Conservation (phyloP, 2,113 vertebrate genomes). For the Sinocyclocheilus rhinocerous region DNA sequence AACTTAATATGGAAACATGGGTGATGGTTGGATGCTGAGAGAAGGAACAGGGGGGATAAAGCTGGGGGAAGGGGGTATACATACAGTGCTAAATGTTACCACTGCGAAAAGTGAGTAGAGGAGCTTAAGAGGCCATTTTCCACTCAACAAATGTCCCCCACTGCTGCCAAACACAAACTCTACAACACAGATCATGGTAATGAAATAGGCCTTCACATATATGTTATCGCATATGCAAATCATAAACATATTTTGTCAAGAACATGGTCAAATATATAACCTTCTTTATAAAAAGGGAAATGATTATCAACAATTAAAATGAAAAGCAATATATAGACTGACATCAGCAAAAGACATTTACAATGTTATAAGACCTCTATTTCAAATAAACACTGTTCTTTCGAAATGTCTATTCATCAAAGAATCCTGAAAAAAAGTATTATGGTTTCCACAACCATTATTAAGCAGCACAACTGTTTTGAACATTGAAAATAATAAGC, state of each 20-base stretch:
- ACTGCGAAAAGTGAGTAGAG: constrained; percentile 77
- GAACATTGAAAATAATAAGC: too few species aligned
- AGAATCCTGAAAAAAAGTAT: not conserved
- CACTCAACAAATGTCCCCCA: constrained; percentile 73
- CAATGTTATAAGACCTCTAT: too few species aligned
- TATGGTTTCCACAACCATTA: too few species aligned
- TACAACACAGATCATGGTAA: constrained; percentile 43
- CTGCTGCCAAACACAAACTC: constrained; percentile 47
- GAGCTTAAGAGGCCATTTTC: constrained; percentile 75
- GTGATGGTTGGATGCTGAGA: constrained; percentile 43
- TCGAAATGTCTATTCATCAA: not conserved
- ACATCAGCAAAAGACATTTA: too few species aligned
- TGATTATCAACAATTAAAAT: not conserved
- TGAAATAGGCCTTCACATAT: constrained; percentile 58
- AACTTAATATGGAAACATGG: constrained; percentile 67
- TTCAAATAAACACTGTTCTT: too few species aligned
- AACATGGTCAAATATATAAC: constrained; percentile 9
- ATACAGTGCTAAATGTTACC: constrained; percentile 77
- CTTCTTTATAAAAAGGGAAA: not conserved
- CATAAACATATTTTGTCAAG: constrained; percentile 58
- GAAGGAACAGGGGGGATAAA: constrained; percentile 22
- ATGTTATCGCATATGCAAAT: constrained; percentile 39
- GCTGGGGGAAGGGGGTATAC: constrained; percentile 27
- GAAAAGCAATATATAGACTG: not conserved
- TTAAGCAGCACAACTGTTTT: too few species aligned